Percentiles rank a stretch among this genome's conserved stretches.
Conservation (phyloP, 2,797 vertebrate genomes). For the Amazona ochrocephala region DNA sequence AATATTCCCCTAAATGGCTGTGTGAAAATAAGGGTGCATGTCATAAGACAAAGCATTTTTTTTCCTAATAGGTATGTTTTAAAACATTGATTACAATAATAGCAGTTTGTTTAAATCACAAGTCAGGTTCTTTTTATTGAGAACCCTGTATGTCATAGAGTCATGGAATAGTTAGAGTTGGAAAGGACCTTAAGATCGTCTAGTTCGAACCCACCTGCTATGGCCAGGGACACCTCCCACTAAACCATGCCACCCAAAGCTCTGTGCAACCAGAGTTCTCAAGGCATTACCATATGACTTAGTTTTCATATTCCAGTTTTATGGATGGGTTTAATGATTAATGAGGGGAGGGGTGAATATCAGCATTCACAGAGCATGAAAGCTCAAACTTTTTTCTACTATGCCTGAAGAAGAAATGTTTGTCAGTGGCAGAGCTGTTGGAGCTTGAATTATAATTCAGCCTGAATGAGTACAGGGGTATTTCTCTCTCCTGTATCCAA, state of each 20-base stretch:
- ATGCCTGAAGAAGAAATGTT: background rate
- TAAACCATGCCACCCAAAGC: too few relatives aligned
- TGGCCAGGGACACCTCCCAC: too few relatives aligned
- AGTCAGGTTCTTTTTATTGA: background rate
- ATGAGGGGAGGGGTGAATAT: background rate
- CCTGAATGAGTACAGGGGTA: background rate
- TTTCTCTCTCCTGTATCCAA: background rate
- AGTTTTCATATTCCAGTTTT: background rate
- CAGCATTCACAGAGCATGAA: background rate
- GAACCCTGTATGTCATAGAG: background rate
- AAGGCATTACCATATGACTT: background rate
- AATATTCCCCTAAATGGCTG: background rate
- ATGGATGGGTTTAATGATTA: background rate
- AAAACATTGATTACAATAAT: background rate
- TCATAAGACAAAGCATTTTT: background rate
- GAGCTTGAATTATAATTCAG: constrained; percentile 1
- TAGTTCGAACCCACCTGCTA: too few relatives aligned
- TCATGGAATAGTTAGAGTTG: too few relatives aligned
- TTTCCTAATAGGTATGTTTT: background rate
- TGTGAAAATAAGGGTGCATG: background rate
- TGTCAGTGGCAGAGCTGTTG: background rate
- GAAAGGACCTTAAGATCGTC: too few relatives aligned
- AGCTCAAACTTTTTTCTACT: background rate
- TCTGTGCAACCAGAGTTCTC: background rate
- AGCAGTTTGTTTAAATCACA: background rate